Conservation (phyloP, 1,140 invertebrate genomes). For the Nixonia krombeini region DNA sequence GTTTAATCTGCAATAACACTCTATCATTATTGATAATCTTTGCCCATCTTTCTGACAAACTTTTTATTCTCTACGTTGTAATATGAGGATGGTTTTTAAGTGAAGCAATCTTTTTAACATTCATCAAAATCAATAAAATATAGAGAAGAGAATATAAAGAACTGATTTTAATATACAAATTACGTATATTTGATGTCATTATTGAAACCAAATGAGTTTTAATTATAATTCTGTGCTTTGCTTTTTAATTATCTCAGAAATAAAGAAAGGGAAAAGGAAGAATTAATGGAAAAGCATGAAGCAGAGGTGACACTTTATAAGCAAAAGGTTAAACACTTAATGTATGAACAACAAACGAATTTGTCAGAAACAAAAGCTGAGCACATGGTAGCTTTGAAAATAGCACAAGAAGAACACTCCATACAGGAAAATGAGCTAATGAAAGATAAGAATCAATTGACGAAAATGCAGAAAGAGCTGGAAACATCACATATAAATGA, state of each 20-base stretch:
- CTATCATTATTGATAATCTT: no score
- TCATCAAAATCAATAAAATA: no score
- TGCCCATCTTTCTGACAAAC: no score
- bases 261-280: conserved; percentile 91
- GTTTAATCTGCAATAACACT: no score
- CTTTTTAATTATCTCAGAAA: conserved; percentile 71
- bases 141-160: no score
- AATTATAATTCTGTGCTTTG: no score
- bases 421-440: conserved; percentile 83
- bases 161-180: no score
- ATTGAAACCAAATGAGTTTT: no score
- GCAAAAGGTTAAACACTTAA: conserved; percentile 92
- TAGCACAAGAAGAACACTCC: conserved; percentile 81
- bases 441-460: conserved; percentile 83
- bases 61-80: no score
- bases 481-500: conserved; percentile 79
- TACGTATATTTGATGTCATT: no score
- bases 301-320: conserved; percentile 89
- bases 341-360: conserved; percentile 91
- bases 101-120: no score
- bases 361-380: conserved; percentile 85
- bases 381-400: conserved; percentile 81
- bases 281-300: conserved; percentile 88
- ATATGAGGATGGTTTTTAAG: no score
- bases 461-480: conserved; percentile 81